phyloP scores from a whole-genome alignment of 2,797 vertebrate genomes.

The Crenichthys baileyi region DNA sequence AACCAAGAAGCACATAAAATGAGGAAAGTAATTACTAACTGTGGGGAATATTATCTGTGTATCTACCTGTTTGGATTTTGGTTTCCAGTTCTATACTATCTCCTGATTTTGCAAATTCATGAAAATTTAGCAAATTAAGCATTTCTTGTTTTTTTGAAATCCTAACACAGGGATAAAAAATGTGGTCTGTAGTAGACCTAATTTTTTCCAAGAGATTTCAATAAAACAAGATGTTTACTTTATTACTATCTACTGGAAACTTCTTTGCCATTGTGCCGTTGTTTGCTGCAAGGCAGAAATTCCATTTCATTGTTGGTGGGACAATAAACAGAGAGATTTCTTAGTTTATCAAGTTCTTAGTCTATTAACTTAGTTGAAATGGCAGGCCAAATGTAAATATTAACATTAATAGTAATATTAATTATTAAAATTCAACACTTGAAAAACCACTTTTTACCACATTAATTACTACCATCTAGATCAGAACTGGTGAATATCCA shows the following conservation, averaged over 20 bases:
- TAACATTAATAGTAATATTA: too few relatives aligned
- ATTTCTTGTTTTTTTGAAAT: background rate
- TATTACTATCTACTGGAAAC: slow-evolving; percentile 6
- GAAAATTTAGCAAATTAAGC: background rate
- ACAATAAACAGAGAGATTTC: too few relatives aligned
- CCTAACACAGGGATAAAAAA: background rate
- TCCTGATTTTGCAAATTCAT: background rate
- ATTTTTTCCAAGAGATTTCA: background rate
- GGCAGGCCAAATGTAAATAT: too few relatives aligned
- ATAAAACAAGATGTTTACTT: slow-evolving; percentile 1
- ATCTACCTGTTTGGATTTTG: background rate
- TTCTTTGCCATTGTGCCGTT: slow-evolving; percentile 5
- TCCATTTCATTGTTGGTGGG: too few relatives aligned
- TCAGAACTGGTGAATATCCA: too few relatives aligned
- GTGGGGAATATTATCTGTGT: background rate
- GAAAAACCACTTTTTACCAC: too few relatives aligned
- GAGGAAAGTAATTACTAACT: background rate
- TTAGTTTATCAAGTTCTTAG: too few relatives aligned
- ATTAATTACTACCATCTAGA: too few relatives aligned
- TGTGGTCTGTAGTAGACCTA: background rate
- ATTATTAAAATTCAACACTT: too few relatives aligned
- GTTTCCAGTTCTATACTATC: background rate
- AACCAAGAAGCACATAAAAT: background rate
- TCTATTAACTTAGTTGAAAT: too few relatives aligned
- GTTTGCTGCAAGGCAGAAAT: background rate